Base-by-base conservation (phyloP, 2,113 vertebrate species). In the Procavia capensis region DNA sequence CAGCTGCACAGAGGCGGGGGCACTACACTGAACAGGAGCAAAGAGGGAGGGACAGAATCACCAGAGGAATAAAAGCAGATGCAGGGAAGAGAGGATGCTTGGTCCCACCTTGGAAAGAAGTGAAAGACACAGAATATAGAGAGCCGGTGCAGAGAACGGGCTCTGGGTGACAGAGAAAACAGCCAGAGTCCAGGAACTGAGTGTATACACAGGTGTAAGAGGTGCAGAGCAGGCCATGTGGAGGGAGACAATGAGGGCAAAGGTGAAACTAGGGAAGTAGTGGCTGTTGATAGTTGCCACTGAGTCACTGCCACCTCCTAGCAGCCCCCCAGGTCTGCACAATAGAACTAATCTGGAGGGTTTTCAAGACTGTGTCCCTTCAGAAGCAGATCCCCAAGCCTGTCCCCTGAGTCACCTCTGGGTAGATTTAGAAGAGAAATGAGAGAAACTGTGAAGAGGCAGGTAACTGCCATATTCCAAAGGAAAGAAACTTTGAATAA, bases 161-260 rank as follows among this genome's bases (percentile, higher is more conserved):
- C 47, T 76, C 54, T 88, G 41, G n/a, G 3, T 5, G 45, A 27
- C 3, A 1, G 25, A 87, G 50, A 50, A 45, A 63, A 16, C 29
- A 50, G 25, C 10, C 19, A 31, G 54, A 64, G 25, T 50, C 82
- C n/a, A 81, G 9, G 59, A 76, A 24, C 2, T 0, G 0, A 70
- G 81, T 11, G 7, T n/a, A 29, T 29, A 64, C 36, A 70, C 3
- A 16, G 59, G 34, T 10, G 2, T 14, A 6, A 1, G 2, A 8
- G 31, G 36, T n/a, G 5, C 0, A 72, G 75, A 50, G 14, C 31
- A 24, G 6, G 3, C 41, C 11, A 6, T 16, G 17, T 9, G n/a
- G 24, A 81, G 5, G 7, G 74, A 47, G 0, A 9, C 0, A 25
- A 17, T 11, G n/a, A 4, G 43, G 3, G 22, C 43, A 16, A 19